Evolutionary conservation across 2,113 vertebrate species (phyloP).

Genomic region (Protobothrops flavoviridis): DNA sequence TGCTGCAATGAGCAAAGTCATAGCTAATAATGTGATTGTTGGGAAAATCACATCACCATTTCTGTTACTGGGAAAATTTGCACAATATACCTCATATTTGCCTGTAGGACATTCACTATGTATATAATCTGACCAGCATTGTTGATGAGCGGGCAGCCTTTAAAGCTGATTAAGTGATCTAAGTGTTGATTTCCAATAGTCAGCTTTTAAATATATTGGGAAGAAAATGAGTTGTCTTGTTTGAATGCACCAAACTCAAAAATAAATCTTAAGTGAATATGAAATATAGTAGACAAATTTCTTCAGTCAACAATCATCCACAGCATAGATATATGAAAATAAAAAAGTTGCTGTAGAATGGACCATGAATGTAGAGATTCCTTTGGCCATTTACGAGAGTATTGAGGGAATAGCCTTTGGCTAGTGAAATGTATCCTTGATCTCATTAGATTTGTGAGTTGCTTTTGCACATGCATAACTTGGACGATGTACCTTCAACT

Average conservation of each 20-base stretch:
- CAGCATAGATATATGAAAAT: neutral
- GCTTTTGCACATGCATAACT: neutral
- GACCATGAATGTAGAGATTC: neutral
- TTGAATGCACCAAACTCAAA: neutral
- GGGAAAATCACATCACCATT: neutral
- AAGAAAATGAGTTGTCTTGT: neutral
- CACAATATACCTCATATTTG: neutral
- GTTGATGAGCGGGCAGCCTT: neutral
- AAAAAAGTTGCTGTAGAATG: neutral
- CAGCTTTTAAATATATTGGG: neutral
- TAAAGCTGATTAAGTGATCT: neutral
- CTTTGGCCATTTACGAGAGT: neutral
- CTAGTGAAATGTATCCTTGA: neutral
- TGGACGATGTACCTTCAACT: neutral
- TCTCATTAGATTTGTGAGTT: neutral
- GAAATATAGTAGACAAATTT: too few relatives aligned
- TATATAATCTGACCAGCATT: neutral
- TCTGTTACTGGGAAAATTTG: neutral
- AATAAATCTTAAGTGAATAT: neutral
- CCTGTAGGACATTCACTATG: neutral
- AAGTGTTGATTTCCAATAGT: neutral
- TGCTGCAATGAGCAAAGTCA: neutral
- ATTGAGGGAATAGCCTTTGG: neutral
- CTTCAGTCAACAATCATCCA: neutral
- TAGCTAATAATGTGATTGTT: neutral